Evolutionary conservation across 2,113 vertebrate species (phyloP), one percentile per base, ranked within the genome.

Genomic region (Vicugna pacos): DNA sequence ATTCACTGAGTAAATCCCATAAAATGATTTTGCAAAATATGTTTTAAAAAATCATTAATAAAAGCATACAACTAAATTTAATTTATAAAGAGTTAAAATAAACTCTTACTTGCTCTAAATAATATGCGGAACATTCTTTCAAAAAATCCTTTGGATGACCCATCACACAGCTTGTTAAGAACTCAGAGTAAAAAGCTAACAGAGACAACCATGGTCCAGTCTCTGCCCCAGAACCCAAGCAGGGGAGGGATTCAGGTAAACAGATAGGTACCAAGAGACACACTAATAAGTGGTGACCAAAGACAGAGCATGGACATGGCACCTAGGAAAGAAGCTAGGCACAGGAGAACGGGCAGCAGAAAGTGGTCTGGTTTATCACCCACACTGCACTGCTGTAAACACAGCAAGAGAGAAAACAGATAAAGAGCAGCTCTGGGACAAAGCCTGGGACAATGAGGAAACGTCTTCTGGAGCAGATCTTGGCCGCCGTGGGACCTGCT

Each of bases 1-100:
- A 70, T 89, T 91, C 50, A 93, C 42, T 64, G 42, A 94, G 38
- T 32, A 60, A 89, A 70, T 81, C 52, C 77, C 81, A 58, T 91
- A 73, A 87, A 72, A 38, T 28, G 38, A 83, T 84, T 90, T 76
- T 60, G 11, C 30, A 77, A 96, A 88, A 83, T 72, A 38, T 7
- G 77, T 52, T 83, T 77, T 38, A 28, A 76, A 83, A 81, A 64
- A 28, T 93, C 48, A 88, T 50, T 19, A 5, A 58, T 75, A 80
- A 89, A 89, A 62, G 58, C 67, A 94, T 42, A 42, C 3, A 75
- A 46, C 42, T 50, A 3, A 88, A 88, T 17, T 79, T 72, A 64
- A 76, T 86, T 56, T 64, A 7, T 81, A 87, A 77, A 82, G 38
- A 73, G 20, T 54, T 87, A 86, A 70, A 67, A 46, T 54, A 56